These are phyloP conservation scores for Synodontis membranacea DNA, from an alignment of 2,113 vertebrate species.

Conservation along the genomic window DNA sequence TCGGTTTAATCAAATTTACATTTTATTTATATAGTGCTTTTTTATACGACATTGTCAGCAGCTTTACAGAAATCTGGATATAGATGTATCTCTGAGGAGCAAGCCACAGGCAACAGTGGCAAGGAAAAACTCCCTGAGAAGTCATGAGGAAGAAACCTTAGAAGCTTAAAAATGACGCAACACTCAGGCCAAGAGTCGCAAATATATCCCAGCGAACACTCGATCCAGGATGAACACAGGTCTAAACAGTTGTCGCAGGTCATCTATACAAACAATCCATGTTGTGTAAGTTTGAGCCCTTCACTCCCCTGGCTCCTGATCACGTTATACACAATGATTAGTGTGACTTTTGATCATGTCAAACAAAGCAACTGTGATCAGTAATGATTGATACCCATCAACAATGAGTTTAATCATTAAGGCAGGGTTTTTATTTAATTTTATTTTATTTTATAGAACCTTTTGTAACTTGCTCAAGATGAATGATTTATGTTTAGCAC, in stretches of 20 bases:
- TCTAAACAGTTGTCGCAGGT: background rate
- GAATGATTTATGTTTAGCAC: background rate
- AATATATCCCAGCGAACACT: background rate
- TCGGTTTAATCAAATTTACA: background rate
- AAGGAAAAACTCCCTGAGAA: background rate
- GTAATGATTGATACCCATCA: background rate
- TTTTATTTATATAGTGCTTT: background rate
- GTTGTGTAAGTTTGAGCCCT: background rate
- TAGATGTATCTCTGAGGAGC: background rate
- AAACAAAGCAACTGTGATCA: background rate
- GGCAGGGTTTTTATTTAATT: background rate
- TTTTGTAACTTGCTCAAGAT: background rate
- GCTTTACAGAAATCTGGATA: background rate
- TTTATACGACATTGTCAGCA: background rate
- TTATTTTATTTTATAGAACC: background rate
- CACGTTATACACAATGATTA: background rate
- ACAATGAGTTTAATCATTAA: background rate
- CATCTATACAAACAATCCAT: background rate
- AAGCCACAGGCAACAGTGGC: background rate
- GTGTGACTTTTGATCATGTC: background rate
- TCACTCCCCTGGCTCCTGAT: background rate
- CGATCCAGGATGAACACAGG: background rate
- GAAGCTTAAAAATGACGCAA: background rate
- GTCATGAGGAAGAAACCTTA: background rate
- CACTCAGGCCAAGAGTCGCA: background rate